Conservation (phyloP, 2,888 invertebrate species). For the Dilophus febrilis region DNA sequence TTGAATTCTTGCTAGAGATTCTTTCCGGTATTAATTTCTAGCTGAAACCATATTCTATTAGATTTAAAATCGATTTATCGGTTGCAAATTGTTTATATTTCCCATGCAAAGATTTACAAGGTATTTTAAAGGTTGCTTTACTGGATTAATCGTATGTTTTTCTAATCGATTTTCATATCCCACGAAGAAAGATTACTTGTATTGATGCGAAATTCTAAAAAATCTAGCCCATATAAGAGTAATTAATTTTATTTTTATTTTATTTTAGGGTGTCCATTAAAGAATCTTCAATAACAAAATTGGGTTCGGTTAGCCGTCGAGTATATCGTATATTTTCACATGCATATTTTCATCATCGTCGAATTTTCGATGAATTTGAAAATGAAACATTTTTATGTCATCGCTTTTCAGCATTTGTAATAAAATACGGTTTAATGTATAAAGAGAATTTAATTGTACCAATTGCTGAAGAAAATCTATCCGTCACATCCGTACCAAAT, state of each 20-base stretch:
- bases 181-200: too few relatives aligned
- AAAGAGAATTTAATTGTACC: conserved; percentile 97
- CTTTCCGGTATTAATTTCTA: too few relatives aligned
- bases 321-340: conserved; percentile 99
- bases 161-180: too few relatives aligned
- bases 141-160: too few relatives aligned
- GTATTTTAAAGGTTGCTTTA: too few relatives aligned
- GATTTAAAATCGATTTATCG: too few relatives aligned
- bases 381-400: conserved; percentile 88
- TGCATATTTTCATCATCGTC: conserved; percentile 86
- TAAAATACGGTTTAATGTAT: conserved; percentile 95
- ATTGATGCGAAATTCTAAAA: too few relatives aligned
- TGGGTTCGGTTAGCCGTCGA: conserved; percentile 95
- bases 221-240: too few relatives aligned
- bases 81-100: too few relatives aligned
- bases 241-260: conserved; percentile 17
- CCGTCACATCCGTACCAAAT: conserved; percentile 36
- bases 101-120: too few relatives aligned
- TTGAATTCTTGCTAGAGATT: too few relatives aligned
- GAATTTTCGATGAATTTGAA: conserved; percentile 96
- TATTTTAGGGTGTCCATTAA: conserved; percentile 82
- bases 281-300: conserved; percentile 94
- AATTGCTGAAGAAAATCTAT: conserved; percentile 66
- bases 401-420: conserved; percentile 93
- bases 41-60: too few relatives aligned